Evolutionary conservation across 2,888 invertebrate genomes (phyloP).

Genomic region (Saturnia japonica): DNA sequence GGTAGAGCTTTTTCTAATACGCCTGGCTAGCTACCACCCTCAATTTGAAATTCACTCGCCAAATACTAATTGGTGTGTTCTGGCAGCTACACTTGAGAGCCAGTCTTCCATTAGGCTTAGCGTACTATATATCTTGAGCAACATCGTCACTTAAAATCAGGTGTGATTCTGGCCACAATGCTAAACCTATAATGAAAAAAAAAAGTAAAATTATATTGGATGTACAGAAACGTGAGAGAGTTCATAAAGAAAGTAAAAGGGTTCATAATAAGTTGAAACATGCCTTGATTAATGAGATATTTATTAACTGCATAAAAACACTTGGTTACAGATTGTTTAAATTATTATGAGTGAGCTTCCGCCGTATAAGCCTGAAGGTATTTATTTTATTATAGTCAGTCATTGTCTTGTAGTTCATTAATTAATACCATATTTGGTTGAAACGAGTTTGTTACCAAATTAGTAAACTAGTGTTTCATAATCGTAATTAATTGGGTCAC

Average conservation of each 20-base stretch:
- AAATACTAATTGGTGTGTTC: too few relatives aligned
- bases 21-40: too few relatives aligned
- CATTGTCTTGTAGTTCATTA: background rate
- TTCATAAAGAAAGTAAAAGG: background rate
- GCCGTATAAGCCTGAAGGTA: constrained; percentile 41
- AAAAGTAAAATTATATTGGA: too few relatives aligned
- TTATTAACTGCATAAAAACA: background rate
- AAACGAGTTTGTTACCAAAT: background rate
- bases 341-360: constrained; percentile 35
- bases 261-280: background rate
- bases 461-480: background rate
- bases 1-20: too few relatives aligned
- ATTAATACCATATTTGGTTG: background rate
- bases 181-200: too few relatives aligned
- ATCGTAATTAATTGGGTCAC: background rate
- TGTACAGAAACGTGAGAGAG: background rate
- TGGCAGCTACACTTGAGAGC: too few relatives aligned
- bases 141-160: too few relatives aligned
- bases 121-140: too few relatives aligned
- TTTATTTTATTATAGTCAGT: constrained; percentile 5
- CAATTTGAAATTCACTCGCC: too few relatives aligned
- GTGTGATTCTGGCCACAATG: too few relatives aligned
- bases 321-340: constrained; percentile 20
- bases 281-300: background rate
- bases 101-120: too few relatives aligned